A percentile compares a stretch with the other conserved stretches of the same genome.
Evolutionary conservation across 2,113 vertebrate species (phyloP).

Genomic region (Bombycilla garrulus): DNA sequence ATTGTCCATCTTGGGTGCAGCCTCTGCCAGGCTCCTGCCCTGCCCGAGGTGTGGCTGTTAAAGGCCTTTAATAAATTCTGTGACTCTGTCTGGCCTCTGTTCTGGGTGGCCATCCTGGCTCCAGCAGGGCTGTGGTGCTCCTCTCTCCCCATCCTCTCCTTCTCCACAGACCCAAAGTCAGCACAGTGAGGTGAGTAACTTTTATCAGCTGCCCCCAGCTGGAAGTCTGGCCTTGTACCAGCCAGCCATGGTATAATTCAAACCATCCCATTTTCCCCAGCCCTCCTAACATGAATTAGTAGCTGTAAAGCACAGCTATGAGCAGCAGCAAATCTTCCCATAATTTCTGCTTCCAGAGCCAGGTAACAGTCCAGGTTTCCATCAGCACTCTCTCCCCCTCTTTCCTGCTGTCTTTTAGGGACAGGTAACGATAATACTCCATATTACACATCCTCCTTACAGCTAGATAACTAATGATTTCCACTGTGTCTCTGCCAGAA

Average conservation of each 20-base stretch:
- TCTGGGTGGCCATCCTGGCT: neutral
- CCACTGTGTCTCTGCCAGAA: conserved; percentile 23
- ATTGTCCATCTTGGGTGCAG: neutral
- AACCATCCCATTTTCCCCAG: neutral
- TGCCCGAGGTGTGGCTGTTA: neutral
- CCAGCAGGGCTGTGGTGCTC: neutral
- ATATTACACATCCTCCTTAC: conserved; percentile 19
- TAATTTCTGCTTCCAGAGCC: conserved; percentile 1
- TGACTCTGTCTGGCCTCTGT: too few species aligned
- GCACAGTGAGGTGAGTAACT: fast-evolving
- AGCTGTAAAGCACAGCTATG: neutral
- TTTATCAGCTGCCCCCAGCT: neutral
- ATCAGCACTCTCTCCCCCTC: neutral
- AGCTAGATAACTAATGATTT: conserved; percentile 28
- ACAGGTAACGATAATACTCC: conserved; percentile 25
- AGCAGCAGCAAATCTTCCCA: conserved; percentile 1
- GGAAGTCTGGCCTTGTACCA: neutral
- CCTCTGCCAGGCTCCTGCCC: neutral
- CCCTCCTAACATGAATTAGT: neutral
- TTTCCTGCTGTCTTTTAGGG: neutral
- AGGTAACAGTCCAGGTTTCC: neutral
- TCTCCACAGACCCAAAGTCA: neutral
- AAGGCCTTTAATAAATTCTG: neutral
- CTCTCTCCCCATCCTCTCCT: neutral
- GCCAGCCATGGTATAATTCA: neutral